Percentiles rank a stretch among this genome's conserved stretches.
Evolutionary conservation across 2,113 vertebrate genomes (phyloP).

Genomic region (Drymodes brunneopygia): DNA sequence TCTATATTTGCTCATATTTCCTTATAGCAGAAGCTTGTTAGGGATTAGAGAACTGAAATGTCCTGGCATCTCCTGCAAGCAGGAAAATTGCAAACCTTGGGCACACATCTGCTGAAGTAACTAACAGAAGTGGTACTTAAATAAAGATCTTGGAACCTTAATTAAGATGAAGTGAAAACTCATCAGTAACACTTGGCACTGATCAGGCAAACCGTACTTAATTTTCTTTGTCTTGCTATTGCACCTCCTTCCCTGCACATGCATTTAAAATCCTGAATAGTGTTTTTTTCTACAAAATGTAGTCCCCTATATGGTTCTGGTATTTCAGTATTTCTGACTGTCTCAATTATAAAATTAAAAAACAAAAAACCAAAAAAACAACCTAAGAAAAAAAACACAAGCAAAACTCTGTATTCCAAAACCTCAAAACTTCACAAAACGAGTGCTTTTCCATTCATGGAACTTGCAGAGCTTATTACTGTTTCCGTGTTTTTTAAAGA

Average conservation of each 20-base stretch:
- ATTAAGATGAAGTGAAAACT: background rate
- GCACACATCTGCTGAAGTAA: background rate
- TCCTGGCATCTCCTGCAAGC: background rate
- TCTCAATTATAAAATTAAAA: background rate
- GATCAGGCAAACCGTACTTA: rapidly evolving
- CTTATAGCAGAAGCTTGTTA: background rate
- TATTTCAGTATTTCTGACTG: background rate
- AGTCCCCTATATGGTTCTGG: background rate
- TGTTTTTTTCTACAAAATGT: background rate
- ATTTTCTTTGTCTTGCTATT: background rate
- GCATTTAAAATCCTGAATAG: background rate
- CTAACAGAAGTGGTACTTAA: background rate
- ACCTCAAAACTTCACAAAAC: background rate
- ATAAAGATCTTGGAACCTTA: background rate
- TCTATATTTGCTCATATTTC: background rate
- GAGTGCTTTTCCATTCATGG: slow-evolving; percentile 14
- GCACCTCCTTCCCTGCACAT: background rate
- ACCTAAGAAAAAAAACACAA: background rate
- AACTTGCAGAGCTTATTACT: background rate
- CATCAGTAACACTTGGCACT: background rate
- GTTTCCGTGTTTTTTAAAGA: background rate
- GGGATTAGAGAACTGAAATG: background rate
- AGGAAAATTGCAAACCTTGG: background rate
- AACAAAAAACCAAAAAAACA: background rate
- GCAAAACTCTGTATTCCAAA: background rate